phyloP scores from a whole-genome alignment of 2,113 vertebrate genomes.

The Malaclemys terrapin region DNA sequence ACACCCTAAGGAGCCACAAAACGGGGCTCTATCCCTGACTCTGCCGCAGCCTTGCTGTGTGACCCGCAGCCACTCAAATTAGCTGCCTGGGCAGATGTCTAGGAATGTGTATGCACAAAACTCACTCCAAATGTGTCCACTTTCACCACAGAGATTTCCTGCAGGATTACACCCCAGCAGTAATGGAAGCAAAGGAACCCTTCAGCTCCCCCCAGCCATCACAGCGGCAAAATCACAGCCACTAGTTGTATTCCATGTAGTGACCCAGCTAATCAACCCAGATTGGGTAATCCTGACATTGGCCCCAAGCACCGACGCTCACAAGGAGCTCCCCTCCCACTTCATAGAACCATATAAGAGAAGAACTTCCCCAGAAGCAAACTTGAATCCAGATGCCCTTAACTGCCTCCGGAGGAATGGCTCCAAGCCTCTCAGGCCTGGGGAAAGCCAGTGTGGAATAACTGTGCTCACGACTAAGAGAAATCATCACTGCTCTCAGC shows the following conservation, averaged over 20 bases:
- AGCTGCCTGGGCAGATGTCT: neutral
- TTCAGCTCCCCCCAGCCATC: no score
- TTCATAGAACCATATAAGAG: neutral
- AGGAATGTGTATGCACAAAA: neutral
- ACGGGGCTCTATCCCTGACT: no score
- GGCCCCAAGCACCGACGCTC: neutral
- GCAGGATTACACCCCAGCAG: neutral
- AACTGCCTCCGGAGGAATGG: neutral
- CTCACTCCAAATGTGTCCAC: neutral
- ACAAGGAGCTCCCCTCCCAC: neutral
- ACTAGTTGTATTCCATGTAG: neutral
- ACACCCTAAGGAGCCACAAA: no score
- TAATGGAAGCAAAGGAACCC: no score
- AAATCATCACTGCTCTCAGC: neutral
- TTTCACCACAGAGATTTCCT: neutral
- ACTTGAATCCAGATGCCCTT: neutral
- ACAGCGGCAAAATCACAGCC: neutral
- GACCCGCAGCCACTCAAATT: neutral
- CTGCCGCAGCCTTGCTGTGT: no score
- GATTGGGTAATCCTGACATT: neutral
- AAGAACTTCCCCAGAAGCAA: neutral
- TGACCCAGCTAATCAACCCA: neutral
- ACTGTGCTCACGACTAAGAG: neutral
- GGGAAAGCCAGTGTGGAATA: neutral
- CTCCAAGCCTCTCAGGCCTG: neutral